Evolutionary conservation across 1,140 invertebrate species (phyloP), one percentile per base, ranked within the genome.

Genomic region (Nebria ingens): DNA sequence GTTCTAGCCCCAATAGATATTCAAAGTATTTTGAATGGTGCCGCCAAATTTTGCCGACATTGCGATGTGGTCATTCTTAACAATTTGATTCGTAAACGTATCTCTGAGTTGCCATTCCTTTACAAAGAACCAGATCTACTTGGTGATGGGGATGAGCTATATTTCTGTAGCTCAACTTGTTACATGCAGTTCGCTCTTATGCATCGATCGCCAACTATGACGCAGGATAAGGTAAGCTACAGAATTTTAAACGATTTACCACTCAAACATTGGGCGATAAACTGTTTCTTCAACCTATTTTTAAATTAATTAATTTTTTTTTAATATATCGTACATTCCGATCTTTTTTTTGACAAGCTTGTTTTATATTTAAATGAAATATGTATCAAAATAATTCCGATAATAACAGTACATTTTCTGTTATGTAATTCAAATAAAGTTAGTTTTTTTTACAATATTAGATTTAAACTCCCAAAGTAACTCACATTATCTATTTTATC

Each of bases 11-110:
- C 84, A 17, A 84, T 91, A 56, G 89, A 93, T 68, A 91, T 95
- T 61, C 91, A 94, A 70, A 89, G 86, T 62, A 87, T 95, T 63
- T 72, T 95, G 13, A 91, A 92, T 68, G 89, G 90, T 40, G 84
- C 83, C 4, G 87, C 87, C 0, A 91, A 90, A 67, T 94, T 94
- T 70, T 97, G 93, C 71, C 79, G 86, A 22, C 89, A 93, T 65
- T 97, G 92, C 73, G 91, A 94, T 68, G 85, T 92, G 50, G 86
- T 92, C 12, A 89, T 95, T 60, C 72, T 91, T 51, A 89, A 86
- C 70, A 86, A 84, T 59, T 76, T 86, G 20, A 86, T 93, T 20
- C 73, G 82, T 56, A 92, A 90, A 61, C 91, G 86, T 73, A 82
- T 84, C 3, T 82, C 84, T 1, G 89, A 93, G 65, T 78, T 93